phyloP scores from a whole-genome alignment of 2,113 vertebrate genomes.

The Forbesichthys papilliferus region DNA sequence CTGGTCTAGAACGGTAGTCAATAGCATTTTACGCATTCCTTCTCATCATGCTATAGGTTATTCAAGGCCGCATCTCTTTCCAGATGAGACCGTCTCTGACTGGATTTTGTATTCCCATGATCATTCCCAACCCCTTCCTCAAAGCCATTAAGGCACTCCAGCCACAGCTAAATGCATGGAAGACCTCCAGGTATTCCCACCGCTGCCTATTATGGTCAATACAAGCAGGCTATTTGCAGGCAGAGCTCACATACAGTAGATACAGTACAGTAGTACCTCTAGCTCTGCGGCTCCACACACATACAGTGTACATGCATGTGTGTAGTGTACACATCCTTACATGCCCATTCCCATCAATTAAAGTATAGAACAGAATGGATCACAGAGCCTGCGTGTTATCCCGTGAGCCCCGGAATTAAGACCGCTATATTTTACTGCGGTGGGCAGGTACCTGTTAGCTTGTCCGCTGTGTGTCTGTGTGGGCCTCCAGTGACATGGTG shows the following conservation, averaged over 20 bases:
- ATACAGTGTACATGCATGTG: not conserved
- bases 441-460: conserved; percentile 28
- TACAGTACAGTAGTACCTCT: not conserved
- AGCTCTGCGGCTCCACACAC: not conserved
- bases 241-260: not conserved
- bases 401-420: not conserved
- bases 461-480: conserved; percentile 17
- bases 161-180: conserved; percentile 45
- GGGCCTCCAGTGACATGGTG: not conserved
- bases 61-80: not conserved
- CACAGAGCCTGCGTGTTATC: not conserved
- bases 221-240: conserved; percentile 27
- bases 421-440: not conserved
- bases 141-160: conserved; percentile 57
- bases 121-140: conserved; percentile 28
- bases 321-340: not conserved
- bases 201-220: conserved; percentile 36
- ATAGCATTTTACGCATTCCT: no score
- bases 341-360: not conserved
- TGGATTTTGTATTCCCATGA: conserved; percentile 46
- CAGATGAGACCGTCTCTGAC: conserved; percentile 31
- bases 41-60: not conserved
- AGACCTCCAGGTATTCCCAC: conserved; percentile 40
- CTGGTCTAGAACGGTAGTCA: no score
- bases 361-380: not conserved